Base-by-base conservation (phyloP, 2,113 vertebrate species). In the Corvus hawaiiensis region DNA sequence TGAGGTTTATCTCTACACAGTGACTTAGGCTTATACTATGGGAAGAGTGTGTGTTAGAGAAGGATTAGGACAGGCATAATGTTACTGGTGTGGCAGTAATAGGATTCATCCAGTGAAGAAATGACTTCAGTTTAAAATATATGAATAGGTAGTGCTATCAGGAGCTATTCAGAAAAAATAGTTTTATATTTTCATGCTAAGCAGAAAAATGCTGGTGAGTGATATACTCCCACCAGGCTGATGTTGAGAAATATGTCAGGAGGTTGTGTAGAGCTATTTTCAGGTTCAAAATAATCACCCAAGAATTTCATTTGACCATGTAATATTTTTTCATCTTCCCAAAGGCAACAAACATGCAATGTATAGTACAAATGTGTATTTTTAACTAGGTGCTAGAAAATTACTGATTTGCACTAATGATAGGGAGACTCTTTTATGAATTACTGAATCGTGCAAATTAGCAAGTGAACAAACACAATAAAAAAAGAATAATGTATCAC, bases 111-210 rank as follows among this genome's bases (percentile, higher is more conserved):
- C 51, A 75, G 28, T 2, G 4, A 84, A 88, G 43, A 78, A 79
- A 80, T 41, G 0, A 30, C 33, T 93, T 90, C 9, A 22, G 49
- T 90, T 96, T 69, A 84, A 88, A 82, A 71, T 88, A 59, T 6
- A 23, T 48, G 72, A 90, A 80, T 67, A 74, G 49, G 35, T 66
- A 72, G 58, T 61, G 66, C 46, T 51, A 82, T 84, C 74, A 91
- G 64, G 32, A 90, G 8, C 61, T 81, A 67, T 85, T 94, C 77
- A 87, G 64, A 58, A 91, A 91, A 89, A 88, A 92, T 18, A 79
- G 41, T 63, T 82, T 84, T 91, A 7, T 77, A 67, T 91, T 97
- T 91, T 91, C 43, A 80, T 43, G 63, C 54, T 79, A 86, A 91
- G 64, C 51, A 92, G 73, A 51, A 85, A 71, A 89, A 62, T 74